Evolutionary conservation across 2,888 invertebrate species (phyloP), one percentile per base, ranked within the genome.

Genomic region (Geophilus truncorum): DNA sequence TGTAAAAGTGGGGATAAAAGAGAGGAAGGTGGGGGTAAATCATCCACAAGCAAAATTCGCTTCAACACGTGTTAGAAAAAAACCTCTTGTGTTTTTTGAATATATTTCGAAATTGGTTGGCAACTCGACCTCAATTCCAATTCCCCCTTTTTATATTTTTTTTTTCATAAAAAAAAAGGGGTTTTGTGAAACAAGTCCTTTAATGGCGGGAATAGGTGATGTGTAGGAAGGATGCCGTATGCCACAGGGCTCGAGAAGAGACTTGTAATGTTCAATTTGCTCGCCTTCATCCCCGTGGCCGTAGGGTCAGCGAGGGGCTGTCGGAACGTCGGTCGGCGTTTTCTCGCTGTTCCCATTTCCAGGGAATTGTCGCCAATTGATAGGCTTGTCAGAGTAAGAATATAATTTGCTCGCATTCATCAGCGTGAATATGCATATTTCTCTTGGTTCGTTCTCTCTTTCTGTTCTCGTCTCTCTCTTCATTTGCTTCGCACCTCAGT

Each of bases 391-490:
- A 77, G 25, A 62, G 36, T n/a, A 78, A 78, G 36, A 79, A 79
- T 79, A 79, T 62, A 79, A 79, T 79, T 79, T 79, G 57, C 62
- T 34, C 36, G 79, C 62, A 79, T 79, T 79, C 79, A 79, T 79
- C 79, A 79, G 28, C 57, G 79, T 79, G 79, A 79, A 79, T 79
- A 79, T 79, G 79, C 79, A 79, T 79, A 79, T 79, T 79, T 45
- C 30, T 15, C 23, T 23, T 18, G 4, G n/a, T n/a, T n/a, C n/a
- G n/a, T n/a, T n/a, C n/a, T n/a, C n/a, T n/a, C n/a, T n/a, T n/a
- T n/a, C n/a, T n/a, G n/a, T n/a, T n/a, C n/a, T n/a, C n/a, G n/a
- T n/a, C 78, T 21, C 40, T 32, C 45, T 77, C 32, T 51, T 79
- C 51, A 79, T 79, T 79, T 79, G 79, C 79, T 23, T 30, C 75